phyloP scores from a whole-genome alignment of 2,888 invertebrate species.

The Notodonta ziczac region DNA sequence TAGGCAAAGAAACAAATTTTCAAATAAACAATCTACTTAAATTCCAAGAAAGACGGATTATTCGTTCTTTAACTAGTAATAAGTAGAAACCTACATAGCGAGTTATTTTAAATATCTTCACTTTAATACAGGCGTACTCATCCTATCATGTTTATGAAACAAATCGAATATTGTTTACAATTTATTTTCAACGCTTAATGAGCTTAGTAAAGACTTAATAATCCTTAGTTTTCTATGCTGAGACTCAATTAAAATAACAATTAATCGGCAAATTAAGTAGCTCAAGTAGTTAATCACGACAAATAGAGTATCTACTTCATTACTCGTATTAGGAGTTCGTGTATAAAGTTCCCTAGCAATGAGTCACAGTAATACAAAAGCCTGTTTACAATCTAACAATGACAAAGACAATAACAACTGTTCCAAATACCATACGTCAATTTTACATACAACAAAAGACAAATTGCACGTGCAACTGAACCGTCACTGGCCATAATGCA shows the following conservation, averaged over 20 bases:
- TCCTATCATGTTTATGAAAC: no score
- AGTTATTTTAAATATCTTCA: no score
- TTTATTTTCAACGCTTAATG: no score
- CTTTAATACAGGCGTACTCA: no score
- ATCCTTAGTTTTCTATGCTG: no score
- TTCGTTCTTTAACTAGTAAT: no score
- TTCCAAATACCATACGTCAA: slow-evolving; percentile 49
- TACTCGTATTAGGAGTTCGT: slow-evolving; percentile 30
- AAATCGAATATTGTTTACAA: no score
- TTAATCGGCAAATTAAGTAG: background rate
- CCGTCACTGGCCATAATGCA: slow-evolving; percentile 32
- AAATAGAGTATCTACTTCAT: slow-evolving; percentile 6
- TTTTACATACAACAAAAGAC: slow-evolving; percentile 41
- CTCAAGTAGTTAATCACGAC: slow-evolving; percentile 33
- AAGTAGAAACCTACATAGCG: no score
- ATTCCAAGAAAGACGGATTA: background rate
- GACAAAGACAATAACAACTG: slow-evolving; percentile 42
- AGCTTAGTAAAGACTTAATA: no score
- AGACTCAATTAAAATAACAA: no score
- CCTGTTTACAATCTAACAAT: slow-evolving; percentile 41
- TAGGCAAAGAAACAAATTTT: background rate
- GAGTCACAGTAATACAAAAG: slow-evolving; percentile 39
- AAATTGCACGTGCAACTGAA: slow-evolving; percentile 55
- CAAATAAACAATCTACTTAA: background rate
- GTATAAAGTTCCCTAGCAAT: slow-evolving; percentile 26